Percentiles rank a stretch among this genome's conserved stretches.
These are phyloP conservation scores for Pipistrellus pygmaeus DNA, from an alignment of 2,797 vertebrate genomes.

Conservation along the genomic window DNA sequence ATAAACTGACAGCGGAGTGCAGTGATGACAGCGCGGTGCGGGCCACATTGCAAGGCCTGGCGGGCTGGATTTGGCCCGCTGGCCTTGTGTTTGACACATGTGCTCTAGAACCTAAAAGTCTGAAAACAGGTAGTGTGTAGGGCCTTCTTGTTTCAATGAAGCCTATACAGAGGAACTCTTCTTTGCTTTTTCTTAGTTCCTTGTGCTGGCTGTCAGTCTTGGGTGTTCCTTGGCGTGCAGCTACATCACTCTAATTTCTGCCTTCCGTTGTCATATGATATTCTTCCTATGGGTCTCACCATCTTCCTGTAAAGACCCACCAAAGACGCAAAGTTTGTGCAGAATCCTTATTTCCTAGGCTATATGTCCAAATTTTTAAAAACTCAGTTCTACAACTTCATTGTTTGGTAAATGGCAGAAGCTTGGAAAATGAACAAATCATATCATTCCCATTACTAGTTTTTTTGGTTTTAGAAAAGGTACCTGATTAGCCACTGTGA, in stretches of 20 bases:
- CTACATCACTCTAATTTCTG: neutral
- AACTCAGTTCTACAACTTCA: neutral
- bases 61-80: too few relatives aligned
- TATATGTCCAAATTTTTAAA: neutral
- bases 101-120: neutral
- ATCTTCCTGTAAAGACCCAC: neutral
- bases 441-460: neutral
- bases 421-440: neutral
- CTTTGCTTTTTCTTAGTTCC: neutral
- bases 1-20: too few relatives aligned
- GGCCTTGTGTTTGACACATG: too few relatives aligned
- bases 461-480: neutral
- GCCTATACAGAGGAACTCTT: neutral
- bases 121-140: neutral
- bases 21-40: too few relatives aligned
- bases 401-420: neutral
- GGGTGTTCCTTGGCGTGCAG: neutral
- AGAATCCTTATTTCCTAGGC: neutral
- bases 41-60: too few relatives aligned
- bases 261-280: neutral
- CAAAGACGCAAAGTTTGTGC: neutral
- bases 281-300: too few relatives aligned
- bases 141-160: neutral
- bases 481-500: neutral
- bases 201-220: neutral